Base-by-base conservation (phyloP, 1,140 invertebrate genomes). In the Drosophila willistoni region DNA sequence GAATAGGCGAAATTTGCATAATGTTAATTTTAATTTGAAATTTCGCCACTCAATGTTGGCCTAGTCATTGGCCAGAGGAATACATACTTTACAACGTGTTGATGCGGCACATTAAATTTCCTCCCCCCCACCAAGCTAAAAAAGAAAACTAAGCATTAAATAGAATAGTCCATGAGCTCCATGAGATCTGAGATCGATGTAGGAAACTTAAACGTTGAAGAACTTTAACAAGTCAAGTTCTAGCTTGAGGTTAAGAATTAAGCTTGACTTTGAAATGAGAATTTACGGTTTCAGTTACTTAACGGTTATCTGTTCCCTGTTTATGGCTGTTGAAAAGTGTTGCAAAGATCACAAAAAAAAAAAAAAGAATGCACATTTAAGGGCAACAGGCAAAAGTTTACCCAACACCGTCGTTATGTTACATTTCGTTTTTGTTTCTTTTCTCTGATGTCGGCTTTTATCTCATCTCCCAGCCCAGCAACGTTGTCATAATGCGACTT, bases 1-100 rank as follows among this genome's bases (percentile, higher is more conserved):
- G 81, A 64, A 86, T 79, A 82, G 82, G 73, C 69, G 54, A 82
- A 79, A 86, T 86, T 86, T 87, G 82, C 82, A 87, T 86, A 86
- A 86, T 83, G 83, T 86, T 86, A 82, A 86, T 86, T 86, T 86
- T 87, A 86, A 86, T 86, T 86, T 86, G 76, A 87, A 86, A 83
- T 87, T 86, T 87, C 69, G 84, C 83, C 83, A 83, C 83, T 79
- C 84, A 69, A 79, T 80, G 72, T 67, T 82, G 75, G 83, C 83
- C 75, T 42, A 36, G 55, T 70, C 73, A 22, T 25, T 33, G 36
- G 67, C 54, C 73, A 25, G 14, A 70, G 63, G 64, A 80, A 51
- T 22, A 73, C 73, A 82, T 82, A 77, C 82, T 77, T 77, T 76
- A 82, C 83, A 87, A 82, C 79, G 83, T 85, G 82, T 86, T 86